phyloP scores from a whole-genome alignment of 2,113 vertebrate species.

The Cettia cetti region DNA sequence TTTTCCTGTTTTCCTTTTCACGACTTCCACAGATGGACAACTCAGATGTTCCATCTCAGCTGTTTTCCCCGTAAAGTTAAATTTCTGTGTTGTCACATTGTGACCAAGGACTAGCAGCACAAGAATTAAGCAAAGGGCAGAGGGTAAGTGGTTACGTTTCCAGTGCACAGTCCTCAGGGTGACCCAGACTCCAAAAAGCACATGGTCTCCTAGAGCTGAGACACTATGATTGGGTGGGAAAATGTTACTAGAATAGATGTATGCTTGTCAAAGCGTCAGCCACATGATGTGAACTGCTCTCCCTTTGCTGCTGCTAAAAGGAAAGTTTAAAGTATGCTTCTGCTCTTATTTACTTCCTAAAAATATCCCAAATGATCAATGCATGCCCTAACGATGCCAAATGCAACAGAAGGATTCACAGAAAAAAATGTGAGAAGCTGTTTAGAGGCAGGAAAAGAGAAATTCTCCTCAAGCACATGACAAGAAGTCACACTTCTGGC shows the following conservation, averaged over 20 bases:
- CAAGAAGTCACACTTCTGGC: not conserved
- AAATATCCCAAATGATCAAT: not conserved
- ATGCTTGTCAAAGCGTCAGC: not conserved
- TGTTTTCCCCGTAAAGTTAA: not conserved
- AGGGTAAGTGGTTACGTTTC: not conserved
- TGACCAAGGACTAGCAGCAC: not conserved
- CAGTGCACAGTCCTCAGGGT: fast-evolving
- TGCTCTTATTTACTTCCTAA: not conserved
- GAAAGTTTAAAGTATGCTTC: not conserved
- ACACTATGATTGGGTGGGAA: constrained; percentile 38
- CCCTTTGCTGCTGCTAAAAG: not conserved
- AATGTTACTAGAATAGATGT: constrained; percentile 35
- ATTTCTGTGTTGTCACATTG: not conserved
- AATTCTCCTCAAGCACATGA: not conserved
- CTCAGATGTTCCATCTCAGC: not conserved
- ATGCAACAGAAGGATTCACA: not conserved
- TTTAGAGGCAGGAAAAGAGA: not conserved
- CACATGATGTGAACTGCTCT: not conserved
- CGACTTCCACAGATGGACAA: no score
- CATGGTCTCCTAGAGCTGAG: not conserved
- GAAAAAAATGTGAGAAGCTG: not conserved
- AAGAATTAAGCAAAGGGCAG: not conserved
- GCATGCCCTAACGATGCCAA: fast-evolving
- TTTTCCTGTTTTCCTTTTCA: not conserved
- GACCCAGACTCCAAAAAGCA: not conserved